Evolutionary conservation across 2,797 vertebrate genomes (phyloP).

Genomic region (Halcyon smyrnensis): DNA sequence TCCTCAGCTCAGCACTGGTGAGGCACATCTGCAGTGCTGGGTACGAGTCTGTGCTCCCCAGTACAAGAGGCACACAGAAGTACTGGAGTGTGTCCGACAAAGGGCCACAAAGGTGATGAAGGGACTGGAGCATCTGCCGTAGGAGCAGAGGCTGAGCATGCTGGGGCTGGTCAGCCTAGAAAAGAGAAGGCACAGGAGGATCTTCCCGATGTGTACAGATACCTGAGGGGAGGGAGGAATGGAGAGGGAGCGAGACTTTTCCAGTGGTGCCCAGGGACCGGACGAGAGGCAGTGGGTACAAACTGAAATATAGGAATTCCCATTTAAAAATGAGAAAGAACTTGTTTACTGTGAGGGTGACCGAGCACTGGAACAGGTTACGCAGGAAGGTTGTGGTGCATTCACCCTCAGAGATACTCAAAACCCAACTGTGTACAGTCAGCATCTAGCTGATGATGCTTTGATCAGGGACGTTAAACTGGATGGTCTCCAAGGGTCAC

Average conservation of each 20-base stretch:
- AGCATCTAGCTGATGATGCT: neutral
- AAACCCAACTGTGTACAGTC: neutral
- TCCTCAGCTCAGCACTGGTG: neutral
- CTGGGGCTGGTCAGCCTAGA: neutral
- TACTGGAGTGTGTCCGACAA: neutral
- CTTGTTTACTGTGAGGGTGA: neutral
- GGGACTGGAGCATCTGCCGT: neutral
- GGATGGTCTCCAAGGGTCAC: neutral
- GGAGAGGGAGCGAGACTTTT: neutral
- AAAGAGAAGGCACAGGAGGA: neutral
- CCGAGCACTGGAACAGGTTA: neutral
- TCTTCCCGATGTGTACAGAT: neutral
- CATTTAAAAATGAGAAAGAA: neutral
- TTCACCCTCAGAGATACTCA: neutral
- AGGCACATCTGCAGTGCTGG: neutral
- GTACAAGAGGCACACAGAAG: neutral
- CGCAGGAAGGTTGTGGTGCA: accelerated
- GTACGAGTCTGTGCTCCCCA: neutral
- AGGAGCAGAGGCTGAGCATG: neutral
- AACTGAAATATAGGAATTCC: neutral
- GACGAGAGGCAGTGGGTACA: neutral
- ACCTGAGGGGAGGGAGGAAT: neutral
- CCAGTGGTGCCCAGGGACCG: neutral
- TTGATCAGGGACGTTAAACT: neutral
- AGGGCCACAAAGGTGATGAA: neutral